These are phyloP conservation scores for Pentalonia nigronervosa DNA, from an alignment of 1,140 invertebrate species.

Conservation along the genomic window DNA sequence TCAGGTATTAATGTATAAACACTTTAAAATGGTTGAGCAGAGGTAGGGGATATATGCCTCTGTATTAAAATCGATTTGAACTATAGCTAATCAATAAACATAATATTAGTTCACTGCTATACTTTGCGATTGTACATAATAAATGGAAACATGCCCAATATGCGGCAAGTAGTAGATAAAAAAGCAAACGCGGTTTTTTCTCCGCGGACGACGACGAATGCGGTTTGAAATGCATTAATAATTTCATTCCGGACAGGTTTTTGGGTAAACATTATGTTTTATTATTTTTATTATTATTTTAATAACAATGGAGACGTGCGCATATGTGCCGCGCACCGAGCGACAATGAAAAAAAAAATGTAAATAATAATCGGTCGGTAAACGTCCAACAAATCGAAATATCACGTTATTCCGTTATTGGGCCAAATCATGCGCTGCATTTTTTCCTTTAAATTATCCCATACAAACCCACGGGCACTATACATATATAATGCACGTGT, in stretches of 20 bases:
- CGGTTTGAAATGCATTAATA: constrained; percentile 10
- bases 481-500: neutral
- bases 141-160: neutral
- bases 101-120: neutral
- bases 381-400: constrained; percentile 1
- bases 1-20: neutral
- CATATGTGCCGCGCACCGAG: neutral
- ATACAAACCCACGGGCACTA: neutral
- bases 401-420: constrained; percentile 42
- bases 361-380: constrained; percentile 3
- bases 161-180: neutral
- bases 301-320: neutral
- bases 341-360: constrained; percentile 3
- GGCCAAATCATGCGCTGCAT: constrained; percentile 16
- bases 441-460: neutral
- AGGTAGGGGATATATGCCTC: neutral
- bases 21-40: neutral
- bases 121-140: neutral
- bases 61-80: neutral
- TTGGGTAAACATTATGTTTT: neutral
- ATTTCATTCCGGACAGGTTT: constrained; percentile 15
- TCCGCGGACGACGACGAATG: neutral
- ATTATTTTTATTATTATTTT: neutral
- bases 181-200: neutral
- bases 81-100: constrained; percentile 3